Base-by-base conservation (phyloP, 2,113 vertebrate species). In the Hippocampus zosterae region DNA sequence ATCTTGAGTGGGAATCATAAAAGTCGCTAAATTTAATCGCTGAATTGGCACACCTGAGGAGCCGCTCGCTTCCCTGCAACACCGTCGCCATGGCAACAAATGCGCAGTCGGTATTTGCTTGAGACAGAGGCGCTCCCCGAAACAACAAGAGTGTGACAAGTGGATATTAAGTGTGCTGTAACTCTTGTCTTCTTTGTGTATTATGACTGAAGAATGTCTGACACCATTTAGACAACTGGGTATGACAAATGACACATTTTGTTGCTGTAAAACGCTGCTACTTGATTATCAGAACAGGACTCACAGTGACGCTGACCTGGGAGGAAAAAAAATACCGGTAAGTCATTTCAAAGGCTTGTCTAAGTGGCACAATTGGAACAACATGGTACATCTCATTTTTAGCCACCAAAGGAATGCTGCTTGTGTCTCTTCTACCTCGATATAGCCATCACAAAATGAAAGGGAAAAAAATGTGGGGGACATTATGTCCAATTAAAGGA, bases 401-500 rank as follows among this genome's bases (percentile, higher is more conserved):
- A 57, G 55, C 23, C 55, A 27, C 55, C 7, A 65, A 18, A 25
- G n/a, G 42, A 46, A 27, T 27, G 8, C 23, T 27, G 7, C n/a
- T 64, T 19, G 33, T 64, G 21, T 40, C 37, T 46, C 42, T 27
- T 65, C n/a, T 25, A 44, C 25, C 21, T 85, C 69, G 66, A 37
- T 79, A 33, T 27, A 15, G 68, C 15, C 74, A 57, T 75, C 65
- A 76, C 50, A 75, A 67, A 74, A 81, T 65, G 48, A 68, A 48
- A 67, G 67, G n/a, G 53, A 40, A 68, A 69, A 59, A 56, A 75
- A 56, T 48, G 71, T 72, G 21, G 65, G 81, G 78, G 76, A 85
- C 77, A 83, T 82, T 70, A 55, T 50, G 65, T 66, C 74, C 81
- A 86, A 87, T 88, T 87, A 89, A 87, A 73, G 76, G 76, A 88